A percentile compares a stretch with the other conserved stretches of the same genome.
phyloP scores from a whole-genome alignment of 1,140 invertebrate species.

The Oncopeltus fasciatus region DNA sequence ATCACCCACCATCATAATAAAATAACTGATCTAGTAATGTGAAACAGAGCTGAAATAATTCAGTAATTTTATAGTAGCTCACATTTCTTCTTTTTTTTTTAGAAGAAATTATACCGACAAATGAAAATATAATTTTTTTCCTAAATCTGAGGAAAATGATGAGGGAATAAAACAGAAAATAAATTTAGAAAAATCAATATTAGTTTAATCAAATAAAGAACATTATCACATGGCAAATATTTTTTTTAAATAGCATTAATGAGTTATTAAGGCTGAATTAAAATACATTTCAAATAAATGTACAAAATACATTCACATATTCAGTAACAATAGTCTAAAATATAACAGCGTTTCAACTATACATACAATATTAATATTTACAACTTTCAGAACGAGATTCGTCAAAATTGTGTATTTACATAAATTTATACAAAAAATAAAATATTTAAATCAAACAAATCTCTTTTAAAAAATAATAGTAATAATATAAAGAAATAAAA shows the following conservation, averaged over 20 bases:
- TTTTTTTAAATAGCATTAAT: not conserved
- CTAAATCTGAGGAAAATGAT: too few species aligned
- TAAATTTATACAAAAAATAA: too few species aligned
- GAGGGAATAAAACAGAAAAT: not conserved
- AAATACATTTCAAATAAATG: not conserved
- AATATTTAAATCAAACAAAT: too few species aligned
- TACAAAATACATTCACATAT: constrained; percentile 7
- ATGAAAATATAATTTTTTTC: too few species aligned
- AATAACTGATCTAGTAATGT: too few species aligned
- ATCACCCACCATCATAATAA: too few species aligned
- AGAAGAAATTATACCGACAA: too few species aligned
- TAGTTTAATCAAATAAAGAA: constrained; percentile 1
- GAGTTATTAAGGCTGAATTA: not conserved
- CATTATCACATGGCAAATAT: constrained; percentile 3
- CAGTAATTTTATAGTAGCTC: too few species aligned
- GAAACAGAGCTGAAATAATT: too few species aligned
- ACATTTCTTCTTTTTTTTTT: too few species aligned
- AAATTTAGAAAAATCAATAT: not conserved
- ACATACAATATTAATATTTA: not conserved
- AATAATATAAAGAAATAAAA: too few species aligned
- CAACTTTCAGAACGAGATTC: not conserved
- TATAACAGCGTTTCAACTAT: not conserved
- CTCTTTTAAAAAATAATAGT: too few species aligned
- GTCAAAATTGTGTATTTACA: not conserved
- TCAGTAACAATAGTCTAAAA: not conserved